These are phyloP conservation scores for Calcarius lapponicus DNA, from an alignment of 2,797 vertebrate genomes.

Conservation along the genomic window DNA sequence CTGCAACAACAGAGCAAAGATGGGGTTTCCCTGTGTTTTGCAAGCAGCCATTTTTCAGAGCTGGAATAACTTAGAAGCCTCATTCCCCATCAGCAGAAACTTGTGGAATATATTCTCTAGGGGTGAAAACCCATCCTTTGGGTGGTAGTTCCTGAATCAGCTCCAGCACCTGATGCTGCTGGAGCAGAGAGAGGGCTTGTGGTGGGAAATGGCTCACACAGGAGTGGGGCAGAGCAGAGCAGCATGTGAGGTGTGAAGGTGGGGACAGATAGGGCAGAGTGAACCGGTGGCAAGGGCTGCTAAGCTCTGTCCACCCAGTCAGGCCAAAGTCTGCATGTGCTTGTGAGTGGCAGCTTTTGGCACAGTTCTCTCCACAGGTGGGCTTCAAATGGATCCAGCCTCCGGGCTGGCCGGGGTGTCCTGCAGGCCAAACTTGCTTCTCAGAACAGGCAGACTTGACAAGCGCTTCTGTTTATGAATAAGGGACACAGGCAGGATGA, in stretches of 20 bases:
- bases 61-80: background rate
- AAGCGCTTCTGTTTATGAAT: fast-evolving
- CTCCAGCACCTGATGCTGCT: fast-evolving
- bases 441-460: background rate
- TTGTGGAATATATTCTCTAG: background rate
- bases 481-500: background rate
- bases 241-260: background rate
- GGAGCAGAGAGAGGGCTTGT: background rate
- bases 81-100: background rate
- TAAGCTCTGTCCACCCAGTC: background rate
- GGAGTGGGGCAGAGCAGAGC: too few species aligned
- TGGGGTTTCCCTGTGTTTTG: background rate
- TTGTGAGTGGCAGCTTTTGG: background rate
- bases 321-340: background rate
- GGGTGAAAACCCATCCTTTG: background rate
- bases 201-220: background rate
- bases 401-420: background rate
- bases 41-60: background rate
- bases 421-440: background rate
- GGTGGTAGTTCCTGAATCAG: background rate
- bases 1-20: background rate
- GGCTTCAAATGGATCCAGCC: background rate
- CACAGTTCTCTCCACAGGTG: fast-evolving
- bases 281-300: fast-evolving
- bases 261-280: background rate